Evolutionary conservation across 1,140 invertebrate species (phyloP), one percentile per base, ranked within the genome.

Genomic region (Rhagoletis pomonella): DNA sequence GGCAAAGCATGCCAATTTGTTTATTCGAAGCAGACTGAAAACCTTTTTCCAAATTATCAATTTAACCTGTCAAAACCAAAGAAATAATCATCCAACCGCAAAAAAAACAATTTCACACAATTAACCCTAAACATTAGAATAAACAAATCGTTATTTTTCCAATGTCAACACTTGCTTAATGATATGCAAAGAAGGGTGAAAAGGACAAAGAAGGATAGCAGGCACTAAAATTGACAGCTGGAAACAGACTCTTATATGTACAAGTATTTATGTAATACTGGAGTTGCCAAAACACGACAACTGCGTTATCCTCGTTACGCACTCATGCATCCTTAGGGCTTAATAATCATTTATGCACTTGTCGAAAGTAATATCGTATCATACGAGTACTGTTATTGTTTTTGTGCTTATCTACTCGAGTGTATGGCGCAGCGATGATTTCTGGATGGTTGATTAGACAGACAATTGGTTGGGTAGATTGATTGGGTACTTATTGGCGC

Each of bases 341-440:
- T 81, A 81, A 81, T 55, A 81, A 81, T 58, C 73, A 81, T 81
- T 81, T 81, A 81, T 81, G 73, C 73, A 81, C 47, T 81, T 81
- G 73, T 50, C 73, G 73, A 81, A 81, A 55, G 73, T n/a, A 81
- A 81, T 81, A 81, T 29, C 73, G 47, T 81, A 55, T 55, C 73
- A 73, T 73, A 29, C 29, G 29, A 29, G 29, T 29, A 29, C 29
- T 29, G 29, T 3, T 42, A 6, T 73, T 47, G 44, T 14, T 50
- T 3, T 44, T 73, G 19, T 69, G 44, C 5, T 55, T 29, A 55
- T 55, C 73, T 12, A 55, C 17, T 55, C n/a, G 19, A 81, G 47
- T 81, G 73, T 81, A n/a, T 62, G 17, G 9, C 4, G 12, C 17
- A 62, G 60, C 14, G 3, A 17, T 42, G 44, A 47, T 73, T 73